Percentiles rank a stretch among this genome's conserved stretches.
These are phyloP conservation scores for Bungarus multicinctus DNA, from an alignment of 2,113 vertebrate genomes.

Conservation along the genomic window DNA sequence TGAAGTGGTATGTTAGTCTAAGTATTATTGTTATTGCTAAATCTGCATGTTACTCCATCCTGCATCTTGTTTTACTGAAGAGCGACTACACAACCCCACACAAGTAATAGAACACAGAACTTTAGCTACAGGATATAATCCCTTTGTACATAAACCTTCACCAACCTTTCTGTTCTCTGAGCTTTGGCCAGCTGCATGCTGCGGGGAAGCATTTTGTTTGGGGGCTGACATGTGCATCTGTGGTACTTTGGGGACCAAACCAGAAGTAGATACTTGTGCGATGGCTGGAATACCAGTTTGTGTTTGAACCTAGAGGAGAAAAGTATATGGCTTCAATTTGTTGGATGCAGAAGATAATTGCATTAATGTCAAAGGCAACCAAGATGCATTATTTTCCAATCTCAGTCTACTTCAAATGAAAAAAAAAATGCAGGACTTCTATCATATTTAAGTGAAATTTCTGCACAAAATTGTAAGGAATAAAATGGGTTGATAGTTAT, in stretches of 20 bases:
- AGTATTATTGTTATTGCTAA: not conserved
- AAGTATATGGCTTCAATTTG: slow-evolving; percentile 6
- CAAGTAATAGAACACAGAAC: not conserved
- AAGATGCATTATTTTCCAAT: not conserved
- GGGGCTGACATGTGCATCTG: slow-evolving; percentile 72
- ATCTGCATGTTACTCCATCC: not conserved
- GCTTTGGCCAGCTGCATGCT: slow-evolving; percentile 70
- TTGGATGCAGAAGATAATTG: not conserved
- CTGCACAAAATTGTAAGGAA: not conserved
- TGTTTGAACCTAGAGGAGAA: slow-evolving; percentile 64
- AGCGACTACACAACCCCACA: not conserved
- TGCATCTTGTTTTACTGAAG: not conserved
- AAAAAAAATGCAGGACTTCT: not conserved
- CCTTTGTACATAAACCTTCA: slow-evolving; percentile 34
- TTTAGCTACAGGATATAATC: not conserved
- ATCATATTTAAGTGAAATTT: not conserved
- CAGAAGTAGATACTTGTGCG: slow-evolving; percentile 70
- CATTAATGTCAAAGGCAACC: not conserved
- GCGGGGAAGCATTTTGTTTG: slow-evolving; percentile 70
- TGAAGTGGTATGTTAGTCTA: not conserved
- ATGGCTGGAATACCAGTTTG: slow-evolving; percentile 67
- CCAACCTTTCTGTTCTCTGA: slow-evolving; percentile 81
- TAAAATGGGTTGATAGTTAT: too few species aligned
- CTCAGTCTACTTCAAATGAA: not conserved
- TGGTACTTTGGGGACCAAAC: slow-evolving; percentile 69